Evolutionary conservation across 1,140 invertebrate species (phyloP).

Genomic region (Leptonema lineaticorne): DNA sequence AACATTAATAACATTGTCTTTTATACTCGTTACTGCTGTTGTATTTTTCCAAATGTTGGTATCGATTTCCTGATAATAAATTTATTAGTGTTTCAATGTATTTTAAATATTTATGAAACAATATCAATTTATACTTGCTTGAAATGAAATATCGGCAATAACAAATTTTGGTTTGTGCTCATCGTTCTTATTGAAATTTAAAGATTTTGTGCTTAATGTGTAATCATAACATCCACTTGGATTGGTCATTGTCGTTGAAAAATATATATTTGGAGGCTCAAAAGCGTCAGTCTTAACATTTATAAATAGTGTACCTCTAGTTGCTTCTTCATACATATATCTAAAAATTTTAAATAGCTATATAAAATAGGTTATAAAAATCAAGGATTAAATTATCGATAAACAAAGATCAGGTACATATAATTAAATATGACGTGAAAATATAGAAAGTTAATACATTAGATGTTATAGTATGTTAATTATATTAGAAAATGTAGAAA

Average conservation of each 20-base stretch:
- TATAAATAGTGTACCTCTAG: conserved; percentile 60
- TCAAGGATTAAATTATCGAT: background rate
- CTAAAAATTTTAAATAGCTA: conserved; percentile 45
- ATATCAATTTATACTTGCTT: conserved; percentile 42
- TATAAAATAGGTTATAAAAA: background rate
- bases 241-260: conserved; percentile 45
- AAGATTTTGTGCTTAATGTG: conserved; percentile 45
- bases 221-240: conserved; percentile 49
- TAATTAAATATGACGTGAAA: no score
- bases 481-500: background rate
- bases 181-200: conserved; percentile 43
- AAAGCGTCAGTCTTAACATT: conserved; percentile 40
- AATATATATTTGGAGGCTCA: conserved; percentile 41
- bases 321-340: conserved; percentile 74
- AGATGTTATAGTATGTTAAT: no score
- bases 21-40: conserved; percentile 58
- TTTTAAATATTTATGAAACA: conserved; percentile 2
- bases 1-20: conserved; percentile 57
- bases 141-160: conserved; percentile 52
- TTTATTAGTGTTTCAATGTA: background rate
- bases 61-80: conserved; percentile 57
- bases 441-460: background rate
- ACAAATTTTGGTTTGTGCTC: conserved; percentile 46
- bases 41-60: conserved; percentile 64
- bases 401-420: no score